Evolutionary conservation across 2,113 vertebrate species (phyloP).

Genomic region (Pygoscelis antarcticus): DNA sequence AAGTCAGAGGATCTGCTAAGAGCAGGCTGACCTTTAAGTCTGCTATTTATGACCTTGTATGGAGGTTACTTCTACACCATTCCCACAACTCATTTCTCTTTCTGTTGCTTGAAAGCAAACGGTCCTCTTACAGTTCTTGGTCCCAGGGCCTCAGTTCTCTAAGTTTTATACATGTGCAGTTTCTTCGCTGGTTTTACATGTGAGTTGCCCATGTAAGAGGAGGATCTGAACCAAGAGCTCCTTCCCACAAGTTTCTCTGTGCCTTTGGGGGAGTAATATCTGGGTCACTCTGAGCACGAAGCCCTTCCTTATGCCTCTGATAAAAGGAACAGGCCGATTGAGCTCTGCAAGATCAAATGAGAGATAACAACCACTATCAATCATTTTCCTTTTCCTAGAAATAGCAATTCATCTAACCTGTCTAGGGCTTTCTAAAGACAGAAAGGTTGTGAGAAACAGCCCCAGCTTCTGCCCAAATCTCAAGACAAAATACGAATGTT

Average conservation of each 20-base stretch:
- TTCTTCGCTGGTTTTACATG: neutral
- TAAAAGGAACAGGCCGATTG: neutral
- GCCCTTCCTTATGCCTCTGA: neutral
- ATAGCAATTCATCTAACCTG: neutral
- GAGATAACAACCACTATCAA: neutral
- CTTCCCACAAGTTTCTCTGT: neutral
- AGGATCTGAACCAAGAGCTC: neutral
- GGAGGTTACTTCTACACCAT: neutral
- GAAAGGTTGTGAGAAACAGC: neutral
- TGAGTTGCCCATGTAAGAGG: neutral
- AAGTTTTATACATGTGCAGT: fast-evolving
- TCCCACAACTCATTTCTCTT: neutral
- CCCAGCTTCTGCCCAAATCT: neutral
- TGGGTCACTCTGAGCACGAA: neutral
- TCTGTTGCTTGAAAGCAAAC: neutral
- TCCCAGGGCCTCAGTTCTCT: neutral
- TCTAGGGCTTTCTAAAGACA: neutral
- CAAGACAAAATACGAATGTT: neutral
- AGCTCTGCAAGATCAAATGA: neutral
- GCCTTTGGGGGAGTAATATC: neutral
- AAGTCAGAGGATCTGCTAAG: neutral
- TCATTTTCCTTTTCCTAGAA: constrained; percentile 1
- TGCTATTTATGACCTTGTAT: neutral
- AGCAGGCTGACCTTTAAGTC: neutral
- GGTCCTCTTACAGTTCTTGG: neutral